A percentile compares a stretch with the other conserved stretches of the same genome.
These are phyloP conservation scores for Neogobius melanostomus DNA, from an alignment of 2,113 vertebrate species.

Conservation along the genomic window DNA sequence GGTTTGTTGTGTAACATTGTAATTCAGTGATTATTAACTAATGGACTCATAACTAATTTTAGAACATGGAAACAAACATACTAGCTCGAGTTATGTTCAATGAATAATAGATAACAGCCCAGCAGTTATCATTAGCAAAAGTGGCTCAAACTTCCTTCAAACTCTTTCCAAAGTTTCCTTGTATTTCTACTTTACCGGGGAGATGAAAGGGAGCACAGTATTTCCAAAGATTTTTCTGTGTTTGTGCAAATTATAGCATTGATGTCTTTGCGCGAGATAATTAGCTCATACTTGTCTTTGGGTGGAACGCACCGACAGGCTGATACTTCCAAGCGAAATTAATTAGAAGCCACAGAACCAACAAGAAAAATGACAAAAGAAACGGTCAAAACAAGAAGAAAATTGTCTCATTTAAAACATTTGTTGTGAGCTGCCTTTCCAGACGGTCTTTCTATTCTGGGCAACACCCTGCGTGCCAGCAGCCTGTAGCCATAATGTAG, in stretches of 20 bases:
- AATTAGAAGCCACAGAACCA: not conserved
- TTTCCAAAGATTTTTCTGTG: not conserved
- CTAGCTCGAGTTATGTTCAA: not conserved
- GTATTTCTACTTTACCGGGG: not conserved
- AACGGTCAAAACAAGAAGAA: not conserved
- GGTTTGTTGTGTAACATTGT: not conserved
- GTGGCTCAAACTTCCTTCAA: not conserved
- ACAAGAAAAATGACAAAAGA: not conserved
- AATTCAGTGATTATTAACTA: not conserved
- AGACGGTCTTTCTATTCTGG: slow-evolving; percentile 39
- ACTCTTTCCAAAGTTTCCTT: not conserved
- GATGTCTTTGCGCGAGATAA: not conserved
- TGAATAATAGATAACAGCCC: not conserved
- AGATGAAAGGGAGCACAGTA: not conserved
- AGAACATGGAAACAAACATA: not conserved
- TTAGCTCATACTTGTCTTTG: not conserved
- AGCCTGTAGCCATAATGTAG: slow-evolving; percentile 46
- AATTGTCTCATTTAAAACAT: slow-evolving; percentile 11
- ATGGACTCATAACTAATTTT: not conserved
- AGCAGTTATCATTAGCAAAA: not conserved
- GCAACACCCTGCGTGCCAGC: slow-evolving; percentile 26
- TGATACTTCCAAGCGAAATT: not conserved
- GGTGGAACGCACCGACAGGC: not conserved
- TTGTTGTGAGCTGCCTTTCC: slow-evolving; percentile 14
- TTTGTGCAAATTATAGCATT: not conserved